These are phyloP conservation scores for Elanus axillaris DNA, from an alignment of 2,113 vertebrate species.

Conservation along the genomic window DNA sequence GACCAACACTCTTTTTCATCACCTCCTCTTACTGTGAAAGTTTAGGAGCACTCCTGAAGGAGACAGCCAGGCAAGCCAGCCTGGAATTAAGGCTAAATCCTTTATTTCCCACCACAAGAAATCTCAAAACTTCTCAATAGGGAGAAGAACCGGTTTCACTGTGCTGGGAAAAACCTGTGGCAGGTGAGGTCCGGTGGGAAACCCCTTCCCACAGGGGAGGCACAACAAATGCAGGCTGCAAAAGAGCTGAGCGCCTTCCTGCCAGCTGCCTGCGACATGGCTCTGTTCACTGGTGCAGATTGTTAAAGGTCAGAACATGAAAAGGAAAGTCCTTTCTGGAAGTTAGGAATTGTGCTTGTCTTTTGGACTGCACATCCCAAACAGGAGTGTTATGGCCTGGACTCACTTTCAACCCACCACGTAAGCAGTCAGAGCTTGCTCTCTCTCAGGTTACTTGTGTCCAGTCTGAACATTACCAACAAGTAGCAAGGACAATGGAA, in stretches of 20 bases:
- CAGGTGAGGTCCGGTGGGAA: not conserved
- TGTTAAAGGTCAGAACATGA: not conserved
- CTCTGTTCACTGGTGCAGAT: not conserved
- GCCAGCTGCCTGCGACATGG: not conserved
- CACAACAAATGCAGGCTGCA: not conserved
- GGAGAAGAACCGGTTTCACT: not conserved
- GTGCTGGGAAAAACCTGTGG: not conserved
- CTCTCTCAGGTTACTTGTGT: not conserved
- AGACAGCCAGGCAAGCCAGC: not conserved
- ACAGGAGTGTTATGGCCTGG: not conserved
- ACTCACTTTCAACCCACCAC: not conserved
- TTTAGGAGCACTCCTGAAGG: not conserved
- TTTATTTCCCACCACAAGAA: not conserved
- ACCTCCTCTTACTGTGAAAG: not conserved
- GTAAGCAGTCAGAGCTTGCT: not conserved
- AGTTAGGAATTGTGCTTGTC: not conserved
- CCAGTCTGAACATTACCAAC: not conserved
- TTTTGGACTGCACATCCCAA: not conserved
- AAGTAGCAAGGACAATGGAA: not conserved
- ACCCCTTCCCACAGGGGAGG: fast-evolving
- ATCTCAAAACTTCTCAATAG: not conserved
- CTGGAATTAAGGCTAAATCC: not conserved
- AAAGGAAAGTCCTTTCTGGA: not conserved
- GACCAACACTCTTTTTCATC: not conserved
- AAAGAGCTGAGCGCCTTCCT: not conserved